Evolutionary conservation across 1,140 invertebrate genomes (phyloP), one percentile per base, ranked within the genome.

Genomic region (Heliconius melpomene): DNA sequence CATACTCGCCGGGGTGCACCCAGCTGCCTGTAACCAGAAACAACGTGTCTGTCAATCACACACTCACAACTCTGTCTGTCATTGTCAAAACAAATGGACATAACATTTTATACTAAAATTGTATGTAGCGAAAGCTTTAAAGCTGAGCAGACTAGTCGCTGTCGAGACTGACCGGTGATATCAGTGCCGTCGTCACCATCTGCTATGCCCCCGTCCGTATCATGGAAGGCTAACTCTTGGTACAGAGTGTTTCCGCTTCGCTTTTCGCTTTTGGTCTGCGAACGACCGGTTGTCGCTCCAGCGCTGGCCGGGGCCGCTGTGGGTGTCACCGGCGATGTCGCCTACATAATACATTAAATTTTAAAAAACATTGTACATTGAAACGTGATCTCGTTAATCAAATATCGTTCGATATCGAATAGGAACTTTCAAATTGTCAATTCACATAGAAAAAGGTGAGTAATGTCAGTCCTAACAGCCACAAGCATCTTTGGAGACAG

Each of bases 1-100:
- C 98, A 95, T 99, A 99, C 95, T 99, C 99, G 90, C 98, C 98
- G 87, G 98, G 99, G 96, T 99, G 98, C 81, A 99, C 98, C 97
- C 98, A 98, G 92, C 98, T 98, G 89, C 99, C 98, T 99, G 95
- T 23, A 75, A 79, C 32, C 11, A 46, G 57, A 79, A 70, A 66
- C 60, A 66, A 54, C 18, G 20, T n/a, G 52, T 3, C 52, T 8
- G 13, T 46, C 50, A 52, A 52, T 18, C 50, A 52, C 18, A 52
- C 50, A 52, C 18, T 18, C 50, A 52, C 3, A 52, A 20, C 11
- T 52, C 18, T n/a, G n/a, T n/a, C n/a, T n/a, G n/a, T n/a, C n/a
- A n/a, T n/a, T n/a, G n/a, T n/a, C n/a, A n/a, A 52, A 52, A 52
- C 50, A 52, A 52, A 52, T 52, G 50, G 50, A 52, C 16, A 52